Evolutionary conservation across 2,888 invertebrate genomes (phyloP).

Genomic region (Tetragnatha montana): DNA sequence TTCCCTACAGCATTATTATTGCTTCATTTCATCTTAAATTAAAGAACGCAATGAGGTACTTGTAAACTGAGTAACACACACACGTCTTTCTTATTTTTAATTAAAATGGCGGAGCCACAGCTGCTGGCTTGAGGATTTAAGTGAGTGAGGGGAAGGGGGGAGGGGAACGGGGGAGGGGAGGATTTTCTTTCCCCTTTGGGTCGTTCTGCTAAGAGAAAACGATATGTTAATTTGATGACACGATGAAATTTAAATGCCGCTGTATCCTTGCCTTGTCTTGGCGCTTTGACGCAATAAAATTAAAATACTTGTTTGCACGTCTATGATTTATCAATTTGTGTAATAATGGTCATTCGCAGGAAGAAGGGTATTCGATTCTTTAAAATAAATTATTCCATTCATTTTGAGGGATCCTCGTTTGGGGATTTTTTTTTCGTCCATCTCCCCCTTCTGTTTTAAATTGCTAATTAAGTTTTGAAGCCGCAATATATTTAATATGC

Average conservation of each 20-base stretch:
- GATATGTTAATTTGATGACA: slow-evolving; percentile 71
- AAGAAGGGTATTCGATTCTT: slow-evolving; percentile 1
- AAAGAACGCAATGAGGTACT: slow-evolving; percentile 68
- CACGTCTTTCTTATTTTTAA: slow-evolving; percentile 71
- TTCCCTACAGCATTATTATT: slow-evolving; percentile 65
- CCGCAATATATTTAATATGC: slow-evolving; percentile 12
- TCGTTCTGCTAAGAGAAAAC: slow-evolving; percentile 43
- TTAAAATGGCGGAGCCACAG: slow-evolving; percentile 59
- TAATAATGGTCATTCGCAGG: slow-evolving; percentile 70
- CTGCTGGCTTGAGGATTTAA: slow-evolving; percentile 61
- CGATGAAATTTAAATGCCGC: slow-evolving; percentile 70
- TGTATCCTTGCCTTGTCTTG: slow-evolving; percentile 48
- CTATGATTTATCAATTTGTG: slow-evolving; percentile 71
- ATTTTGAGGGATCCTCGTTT: background rate
- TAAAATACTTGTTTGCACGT: slow-evolving; percentile 71
- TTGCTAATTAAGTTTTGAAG: slow-evolving; percentile 17
- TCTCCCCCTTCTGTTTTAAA: slow-evolving; percentile 28
- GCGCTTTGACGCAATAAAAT: slow-evolving; percentile 69
- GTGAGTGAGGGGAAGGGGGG: slow-evolving; percentile 27
- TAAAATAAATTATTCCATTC: slow-evolving; percentile 8
- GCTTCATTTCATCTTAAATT: slow-evolving; percentile 70
- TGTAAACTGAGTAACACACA: slow-evolving; percentile 69
- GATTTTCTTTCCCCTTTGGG: slow-evolving; percentile 35
- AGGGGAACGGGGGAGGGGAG: background rate
- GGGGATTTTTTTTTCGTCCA: slow-evolving; percentile 1